Base-by-base conservation (phyloP, 2,797 vertebrate species). In the Cichlasoma orientale region DNA sequence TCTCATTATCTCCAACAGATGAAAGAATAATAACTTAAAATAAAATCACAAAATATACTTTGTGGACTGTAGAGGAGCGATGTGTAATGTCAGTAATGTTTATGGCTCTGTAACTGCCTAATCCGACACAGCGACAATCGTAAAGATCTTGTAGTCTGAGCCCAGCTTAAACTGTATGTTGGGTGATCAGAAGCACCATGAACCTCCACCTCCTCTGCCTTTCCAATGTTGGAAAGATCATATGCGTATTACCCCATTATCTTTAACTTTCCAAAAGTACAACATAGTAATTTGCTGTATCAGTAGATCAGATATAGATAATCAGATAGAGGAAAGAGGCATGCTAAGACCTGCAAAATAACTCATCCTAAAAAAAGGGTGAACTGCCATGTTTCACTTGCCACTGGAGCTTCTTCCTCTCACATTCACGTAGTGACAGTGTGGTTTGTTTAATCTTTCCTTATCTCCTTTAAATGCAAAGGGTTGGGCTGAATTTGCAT, bases 391-490 rank as follows among this genome's bases (percentile, higher is more conserved):
- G 58, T 88, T 90, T 89, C 78, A 71, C 54, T 75, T 56, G 44
- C 59, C 10, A 41, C 52, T 80, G 79, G 31, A 19, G 53, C 79
- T 79, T 79, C 75, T 80, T 59, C 63, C 63, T 78, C 56, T 74
- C 77, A 79, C 74, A 76, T 89, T 86, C 80, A 82, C 29, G 56
- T 72, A 86, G 80, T 72, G 79, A 82, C 70, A 82, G 76, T 80
- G 82, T 78, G 80, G 86, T 91, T 90, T 74, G 69, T 72, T 79
- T 83, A 83, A 90, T 91, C 84, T 78, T 61, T 19, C 41, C 80
- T 85, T 76, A 87, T 88, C 89, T 85, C 73, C 79, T 83, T 80
- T 66, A 77, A 89, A 92, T 88, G 85, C 88, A 91, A 91, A 91
- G 57, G 71, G 58, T 9, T 25, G 56, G 74, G 68, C 69, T 58